phyloP scores from a whole-genome alignment of 2,797 vertebrate species.

The Artibeus lituratus region DNA sequence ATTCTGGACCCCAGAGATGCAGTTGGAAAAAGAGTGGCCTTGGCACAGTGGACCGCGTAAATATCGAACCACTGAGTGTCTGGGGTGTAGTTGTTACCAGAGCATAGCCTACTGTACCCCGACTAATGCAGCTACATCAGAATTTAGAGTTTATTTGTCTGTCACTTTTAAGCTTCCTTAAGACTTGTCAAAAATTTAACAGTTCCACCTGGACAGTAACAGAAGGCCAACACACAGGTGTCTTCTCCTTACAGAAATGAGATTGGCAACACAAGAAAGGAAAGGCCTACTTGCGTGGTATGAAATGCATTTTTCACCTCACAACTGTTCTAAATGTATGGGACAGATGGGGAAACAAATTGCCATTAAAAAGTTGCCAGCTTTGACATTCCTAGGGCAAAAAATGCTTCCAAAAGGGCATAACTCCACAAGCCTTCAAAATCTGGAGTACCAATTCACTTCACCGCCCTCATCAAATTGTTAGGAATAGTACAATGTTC shows the following conservation, averaged over 20 bases:
- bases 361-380: constrained; percentile 50
- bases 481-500: constrained; percentile 43
- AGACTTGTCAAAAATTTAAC: neutral
- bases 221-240: neutral
- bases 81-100: neutral
- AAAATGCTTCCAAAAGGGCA: constrained; percentile 54
- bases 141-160: neutral
- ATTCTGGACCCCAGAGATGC: neutral
- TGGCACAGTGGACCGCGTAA: neutral
- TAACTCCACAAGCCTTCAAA: constrained; percentile 42
- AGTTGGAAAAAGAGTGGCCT: neutral
- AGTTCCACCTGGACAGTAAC: neutral
- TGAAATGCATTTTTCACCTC: constrained; percentile 41
- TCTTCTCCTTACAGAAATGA: neutral
- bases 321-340: constrained; percentile 59
- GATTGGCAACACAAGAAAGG: constrained; percentile 39
- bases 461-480: constrained; percentile 54
- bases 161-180: constrained; percentile 1
- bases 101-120: neutral
- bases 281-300: neutral
- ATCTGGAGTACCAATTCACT: constrained; percentile 69
- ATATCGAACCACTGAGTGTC: neutral
- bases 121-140: neutral
- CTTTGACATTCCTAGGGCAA: constrained; percentile 60
- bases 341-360: constrained; percentile 64